phyloP scores from a whole-genome alignment of 2,797 vertebrate species.

The Myotis vivesi region DNA sequence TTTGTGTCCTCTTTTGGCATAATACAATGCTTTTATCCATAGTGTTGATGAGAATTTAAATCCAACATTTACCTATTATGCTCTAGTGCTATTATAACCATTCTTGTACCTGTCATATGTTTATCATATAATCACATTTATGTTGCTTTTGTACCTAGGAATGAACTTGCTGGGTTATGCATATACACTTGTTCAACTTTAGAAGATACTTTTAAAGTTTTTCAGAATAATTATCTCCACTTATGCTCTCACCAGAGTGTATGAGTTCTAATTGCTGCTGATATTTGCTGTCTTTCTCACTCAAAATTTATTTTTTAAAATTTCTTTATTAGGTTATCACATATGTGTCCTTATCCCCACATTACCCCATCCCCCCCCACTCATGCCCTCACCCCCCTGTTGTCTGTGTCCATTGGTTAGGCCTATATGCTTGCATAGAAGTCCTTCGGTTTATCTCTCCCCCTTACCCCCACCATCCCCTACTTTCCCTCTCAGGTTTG shows the following conservation, averaged over 20 bases:
- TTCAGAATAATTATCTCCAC: not conserved
- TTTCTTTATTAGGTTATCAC: too few species aligned
- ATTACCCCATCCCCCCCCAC: too few species aligned
- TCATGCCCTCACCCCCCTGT: too few species aligned
- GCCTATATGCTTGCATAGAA: too few species aligned
- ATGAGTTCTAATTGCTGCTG: not conserved
- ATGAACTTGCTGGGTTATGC: not conserved
- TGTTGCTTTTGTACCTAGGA: not conserved
- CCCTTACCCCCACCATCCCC: too few species aligned
- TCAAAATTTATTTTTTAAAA: too few species aligned
- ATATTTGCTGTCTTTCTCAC: conserved; percentile 16
- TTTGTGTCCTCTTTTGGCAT: not conserved
- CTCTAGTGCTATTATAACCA: not conserved
- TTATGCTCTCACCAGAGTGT: not conserved
- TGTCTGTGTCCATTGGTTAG: too few species aligned
- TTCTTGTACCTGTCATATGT: not conserved
- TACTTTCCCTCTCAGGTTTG: too few species aligned
- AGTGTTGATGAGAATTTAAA: not conserved
- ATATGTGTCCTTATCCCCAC: too few species aligned
- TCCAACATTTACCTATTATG: not conserved
- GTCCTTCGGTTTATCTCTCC: too few species aligned
- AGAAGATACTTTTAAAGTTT: conserved; percentile 1
- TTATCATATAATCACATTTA: not conserved
- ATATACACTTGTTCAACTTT: not conserved
- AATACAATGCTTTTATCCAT: not conserved